Percentiles rank a stretch among this genome's conserved stretches.
phyloP scores from a whole-genome alignment of 2,797 vertebrate species.

The Diceros bicornis region DNA sequence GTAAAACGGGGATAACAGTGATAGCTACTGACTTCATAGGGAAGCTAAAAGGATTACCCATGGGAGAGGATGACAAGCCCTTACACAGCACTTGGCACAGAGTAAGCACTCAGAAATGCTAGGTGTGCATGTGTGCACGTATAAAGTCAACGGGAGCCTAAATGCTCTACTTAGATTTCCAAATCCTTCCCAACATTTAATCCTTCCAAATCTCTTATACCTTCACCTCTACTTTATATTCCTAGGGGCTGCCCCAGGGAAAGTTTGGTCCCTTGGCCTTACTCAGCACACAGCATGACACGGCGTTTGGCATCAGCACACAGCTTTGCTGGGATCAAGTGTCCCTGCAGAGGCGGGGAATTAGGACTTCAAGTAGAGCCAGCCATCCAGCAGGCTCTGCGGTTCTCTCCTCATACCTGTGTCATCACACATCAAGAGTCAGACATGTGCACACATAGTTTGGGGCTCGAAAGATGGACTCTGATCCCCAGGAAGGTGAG shows the following conservation, averaged over 20 bases:
- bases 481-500: neutral
- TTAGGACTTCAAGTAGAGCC: neutral
- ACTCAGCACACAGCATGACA: neutral
- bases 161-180: neutral
- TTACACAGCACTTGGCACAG: neutral
- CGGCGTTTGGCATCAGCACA: neutral
- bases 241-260: neutral
- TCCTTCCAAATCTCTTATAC: neutral
- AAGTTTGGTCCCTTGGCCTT: neutral
- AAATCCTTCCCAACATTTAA: constrained; percentile 32
- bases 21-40: neutral
- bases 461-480: neutral
- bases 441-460: fast-evolving
- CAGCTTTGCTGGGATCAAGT: neutral
- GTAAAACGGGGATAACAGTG: neutral
- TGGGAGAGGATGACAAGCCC: neutral
- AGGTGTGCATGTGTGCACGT: no score
- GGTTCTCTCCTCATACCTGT: neutral
- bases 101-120: neutral
- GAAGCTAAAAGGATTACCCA: neutral
- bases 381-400: neutral
- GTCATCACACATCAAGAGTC: neutral
- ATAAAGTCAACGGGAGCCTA: neutral
- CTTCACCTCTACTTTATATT: neutral
- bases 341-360: neutral